Evolutionary conservation across 2,888 invertebrate species (phyloP).

Genomic region (Liodrosophila aerea): DNA sequence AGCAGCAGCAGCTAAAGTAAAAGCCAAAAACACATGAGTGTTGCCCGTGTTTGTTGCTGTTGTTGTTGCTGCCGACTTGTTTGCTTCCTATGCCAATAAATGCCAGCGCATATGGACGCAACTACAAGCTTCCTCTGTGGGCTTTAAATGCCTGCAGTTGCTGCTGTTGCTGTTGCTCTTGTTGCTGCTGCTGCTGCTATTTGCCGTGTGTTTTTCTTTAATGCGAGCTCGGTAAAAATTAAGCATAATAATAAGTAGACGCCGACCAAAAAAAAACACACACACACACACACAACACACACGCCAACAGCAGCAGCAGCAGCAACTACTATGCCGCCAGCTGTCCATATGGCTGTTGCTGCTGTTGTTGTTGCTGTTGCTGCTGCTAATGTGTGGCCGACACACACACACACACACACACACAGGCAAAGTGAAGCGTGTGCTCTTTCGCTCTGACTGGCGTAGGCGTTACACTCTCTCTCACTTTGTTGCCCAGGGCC

Average conservation of each 20-base stretch:
- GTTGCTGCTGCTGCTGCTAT: constrained; percentile 21
- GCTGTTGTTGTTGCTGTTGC: constrained; percentile 19
- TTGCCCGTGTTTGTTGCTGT: constrained; percentile 35
- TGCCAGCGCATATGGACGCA: constrained; percentile 56
- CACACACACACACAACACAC: too few species aligned
- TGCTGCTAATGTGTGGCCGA: constrained; percentile 51
- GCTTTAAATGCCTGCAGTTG: constrained; percentile 46
- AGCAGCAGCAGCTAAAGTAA: constrained; percentile 53
- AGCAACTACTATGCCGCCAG: constrained; percentile 46
- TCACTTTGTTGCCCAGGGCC: constrained; percentile 32
- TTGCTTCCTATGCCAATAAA: constrained; percentile 60
- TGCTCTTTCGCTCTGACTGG: constrained; percentile 38
- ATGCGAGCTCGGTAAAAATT: constrained; percentile 59
- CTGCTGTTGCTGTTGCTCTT: constrained; percentile 22
- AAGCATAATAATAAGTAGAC: constrained; percentile 73
- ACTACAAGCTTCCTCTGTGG: constrained; percentile 40
- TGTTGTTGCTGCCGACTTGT: constrained; percentile 51
- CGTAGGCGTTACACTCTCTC: constrained; percentile 15
- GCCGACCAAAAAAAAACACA: constrained; percentile 7
- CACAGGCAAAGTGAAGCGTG: constrained; percentile 12
- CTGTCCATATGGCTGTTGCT: constrained; percentile 53
- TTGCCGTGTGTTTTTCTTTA: constrained; percentile 52
- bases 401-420: constrained; percentile 32
- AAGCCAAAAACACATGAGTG: constrained; percentile 59
- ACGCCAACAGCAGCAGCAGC: constrained; percentile 50